Conservation (phyloP, 2,888 invertebrate species). For the Cinara cedri region DNA sequence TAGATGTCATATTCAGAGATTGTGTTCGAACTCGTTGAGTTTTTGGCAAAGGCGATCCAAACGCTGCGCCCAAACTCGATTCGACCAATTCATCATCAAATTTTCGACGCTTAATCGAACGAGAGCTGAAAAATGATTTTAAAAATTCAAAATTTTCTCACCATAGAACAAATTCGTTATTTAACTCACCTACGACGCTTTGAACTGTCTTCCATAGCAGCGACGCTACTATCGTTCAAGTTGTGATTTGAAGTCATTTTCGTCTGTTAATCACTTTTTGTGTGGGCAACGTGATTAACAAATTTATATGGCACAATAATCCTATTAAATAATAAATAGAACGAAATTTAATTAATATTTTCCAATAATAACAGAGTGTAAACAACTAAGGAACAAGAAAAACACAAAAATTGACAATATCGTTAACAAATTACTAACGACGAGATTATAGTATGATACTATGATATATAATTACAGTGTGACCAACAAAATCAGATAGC, state of each 20-base stretch:
- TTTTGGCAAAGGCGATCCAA: slow-evolving; percentile 59
- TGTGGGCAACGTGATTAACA: background rate
- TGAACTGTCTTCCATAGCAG: slow-evolving; percentile 49
- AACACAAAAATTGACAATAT: too few relatives aligned
- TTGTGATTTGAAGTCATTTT: slow-evolving; percentile 27
- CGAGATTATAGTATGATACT: too few relatives aligned
- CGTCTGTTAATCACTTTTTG: background rate
- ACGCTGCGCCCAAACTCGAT: slow-evolving; percentile 73
- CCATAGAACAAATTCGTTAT: background rate
- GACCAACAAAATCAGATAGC: too few relatives aligned
- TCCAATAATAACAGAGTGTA: too few relatives aligned
- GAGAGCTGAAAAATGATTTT: slow-evolving; percentile 74
- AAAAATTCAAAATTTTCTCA: background rate
- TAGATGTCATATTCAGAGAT: slow-evolving; percentile 62
- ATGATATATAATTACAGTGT: too few relatives aligned
- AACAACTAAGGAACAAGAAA: too few relatives aligned
- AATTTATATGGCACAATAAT: too few relatives aligned
- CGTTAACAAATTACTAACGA: too few relatives aligned
- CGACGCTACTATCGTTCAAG: slow-evolving; percentile 32
- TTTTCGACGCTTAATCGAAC: slow-evolving; percentile 92
- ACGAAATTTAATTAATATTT: too few relatives aligned
- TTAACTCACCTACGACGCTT: slow-evolving; percentile 54
- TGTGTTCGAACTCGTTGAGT: slow-evolving; percentile 63
- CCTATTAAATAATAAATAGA: too few relatives aligned
- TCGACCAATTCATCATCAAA: slow-evolving; percentile 98